phyloP scores from a whole-genome alignment of 2,888 invertebrate species.

The Lepidochitona cinerea region DNA sequence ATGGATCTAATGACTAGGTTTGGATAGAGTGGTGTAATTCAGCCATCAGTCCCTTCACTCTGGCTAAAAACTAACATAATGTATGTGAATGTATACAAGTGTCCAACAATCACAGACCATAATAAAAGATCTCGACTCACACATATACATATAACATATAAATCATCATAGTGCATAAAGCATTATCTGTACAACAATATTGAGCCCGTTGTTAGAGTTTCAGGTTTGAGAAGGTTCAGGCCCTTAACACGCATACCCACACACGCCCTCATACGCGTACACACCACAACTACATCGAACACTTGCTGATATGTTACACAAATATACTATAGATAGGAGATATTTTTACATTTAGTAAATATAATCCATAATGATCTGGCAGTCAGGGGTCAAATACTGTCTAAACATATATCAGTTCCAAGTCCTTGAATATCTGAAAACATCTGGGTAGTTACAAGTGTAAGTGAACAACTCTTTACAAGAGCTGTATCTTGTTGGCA shows the following conservation, averaged over 20 bases:
- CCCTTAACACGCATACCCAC: no score
- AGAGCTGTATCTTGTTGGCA: no score
- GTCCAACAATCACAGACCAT: conserved; percentile 2
- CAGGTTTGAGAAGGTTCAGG: no score
- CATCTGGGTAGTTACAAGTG: no score
- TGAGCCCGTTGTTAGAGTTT: no score
- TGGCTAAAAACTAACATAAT: no score
- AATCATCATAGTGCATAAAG: conserved; percentile 4
- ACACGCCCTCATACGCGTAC: neutral
- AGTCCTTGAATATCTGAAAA: no score
- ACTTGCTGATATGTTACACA: neutral
- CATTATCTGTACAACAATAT: conserved; percentile 1
- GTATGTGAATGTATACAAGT: conserved; percentile 1
- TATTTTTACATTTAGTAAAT: neutral
- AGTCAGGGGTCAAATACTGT: neutral
- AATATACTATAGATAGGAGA: neutral
- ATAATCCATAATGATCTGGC: neutral
- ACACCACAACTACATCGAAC: neutral
- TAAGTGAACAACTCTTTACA: no score
- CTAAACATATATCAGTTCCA: no score
- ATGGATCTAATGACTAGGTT: no score
- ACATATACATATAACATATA: conserved; percentile 5
- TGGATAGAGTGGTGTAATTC: no score
- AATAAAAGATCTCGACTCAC: neutral
- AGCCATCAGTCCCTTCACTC: no score